These are phyloP conservation scores for Harpalus rubripes DNA, from an alignment of 2,888 invertebrate species.

Conservation along the genomic window DNA sequence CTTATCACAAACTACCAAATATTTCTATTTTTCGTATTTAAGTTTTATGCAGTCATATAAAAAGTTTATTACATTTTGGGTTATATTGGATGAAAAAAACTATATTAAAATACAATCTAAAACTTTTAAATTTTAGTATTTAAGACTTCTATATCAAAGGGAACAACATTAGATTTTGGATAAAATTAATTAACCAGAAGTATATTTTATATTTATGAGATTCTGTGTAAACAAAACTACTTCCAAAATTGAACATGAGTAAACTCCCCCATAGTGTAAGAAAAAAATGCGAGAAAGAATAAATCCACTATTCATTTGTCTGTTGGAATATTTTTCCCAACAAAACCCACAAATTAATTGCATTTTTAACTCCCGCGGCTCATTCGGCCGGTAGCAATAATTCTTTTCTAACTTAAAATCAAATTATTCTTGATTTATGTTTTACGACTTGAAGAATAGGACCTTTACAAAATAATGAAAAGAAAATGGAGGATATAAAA, in stretches of 20 bases:
- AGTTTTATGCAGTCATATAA: no score
- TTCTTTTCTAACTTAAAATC: conserved; percentile 34
- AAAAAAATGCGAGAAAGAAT: background rate
- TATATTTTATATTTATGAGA: no score
- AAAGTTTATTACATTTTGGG: no score
- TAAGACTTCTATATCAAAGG: no score
- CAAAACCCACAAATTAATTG: conserved; percentile 10
- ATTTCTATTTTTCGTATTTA: no score
- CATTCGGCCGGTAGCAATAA: background rate
- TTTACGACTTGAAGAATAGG: conserved; percentile 45
- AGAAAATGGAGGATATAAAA: conserved; percentile 44
- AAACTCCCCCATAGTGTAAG: background rate
- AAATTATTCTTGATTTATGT: conserved; percentile 50
- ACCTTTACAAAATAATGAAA: conserved; percentile 34
- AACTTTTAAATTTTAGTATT: no score
- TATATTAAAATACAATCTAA: no score
- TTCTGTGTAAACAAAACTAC: no score
- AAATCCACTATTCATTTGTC: background rate
- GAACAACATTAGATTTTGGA: no score
- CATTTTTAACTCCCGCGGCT: background rate
- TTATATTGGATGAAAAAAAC: no score
- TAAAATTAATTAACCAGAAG: no score
- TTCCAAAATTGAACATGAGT: background rate
- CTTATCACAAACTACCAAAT: no score
- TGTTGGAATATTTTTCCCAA: background rate